These are phyloP conservation scores for Neosalanx taihuensis DNA, from an alignment of 2,797 vertebrate species.

Conservation along the genomic window DNA sequence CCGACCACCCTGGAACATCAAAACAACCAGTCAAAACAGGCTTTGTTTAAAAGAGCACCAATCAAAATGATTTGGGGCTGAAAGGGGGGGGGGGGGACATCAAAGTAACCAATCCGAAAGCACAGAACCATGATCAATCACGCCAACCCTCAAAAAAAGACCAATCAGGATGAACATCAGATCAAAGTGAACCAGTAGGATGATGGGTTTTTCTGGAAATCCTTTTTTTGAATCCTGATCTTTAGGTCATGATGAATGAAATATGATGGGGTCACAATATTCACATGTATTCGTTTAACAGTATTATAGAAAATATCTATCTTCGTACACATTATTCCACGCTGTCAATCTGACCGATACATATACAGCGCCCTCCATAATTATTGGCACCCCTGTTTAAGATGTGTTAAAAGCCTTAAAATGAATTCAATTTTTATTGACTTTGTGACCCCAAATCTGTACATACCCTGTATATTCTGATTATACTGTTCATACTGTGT, in stretches of 20 bases:
- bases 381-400: no score
- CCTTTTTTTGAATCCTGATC: conserved; percentile 11
- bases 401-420: no score
- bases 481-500: no score
- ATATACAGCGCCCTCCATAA: no score
- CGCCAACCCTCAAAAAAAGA: conserved; percentile 33
- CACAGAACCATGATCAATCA: not conserved
- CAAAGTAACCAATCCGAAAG: conserved; percentile 4
- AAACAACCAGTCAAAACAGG: conserved; percentile 45
- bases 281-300: no score
- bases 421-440: no score
- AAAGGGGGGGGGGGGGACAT: not conserved
- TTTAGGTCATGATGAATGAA: not conserved
- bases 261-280: not conserved
- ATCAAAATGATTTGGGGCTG: not conserved
- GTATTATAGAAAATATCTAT: no score
- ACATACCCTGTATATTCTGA: no score
- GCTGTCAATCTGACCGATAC: no score
- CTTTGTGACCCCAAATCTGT: no score
- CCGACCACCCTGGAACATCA: conserved; percentile 53
- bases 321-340: no score
- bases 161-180: conserved; percentile 10
- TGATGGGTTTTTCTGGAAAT: conserved; percentile 19
- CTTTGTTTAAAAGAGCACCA: not conserved
- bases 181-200: conserved; percentile 10